Base-by-base conservation (phyloP, 1,140 invertebrate genomes). In the Euglossa dilemma region DNA sequence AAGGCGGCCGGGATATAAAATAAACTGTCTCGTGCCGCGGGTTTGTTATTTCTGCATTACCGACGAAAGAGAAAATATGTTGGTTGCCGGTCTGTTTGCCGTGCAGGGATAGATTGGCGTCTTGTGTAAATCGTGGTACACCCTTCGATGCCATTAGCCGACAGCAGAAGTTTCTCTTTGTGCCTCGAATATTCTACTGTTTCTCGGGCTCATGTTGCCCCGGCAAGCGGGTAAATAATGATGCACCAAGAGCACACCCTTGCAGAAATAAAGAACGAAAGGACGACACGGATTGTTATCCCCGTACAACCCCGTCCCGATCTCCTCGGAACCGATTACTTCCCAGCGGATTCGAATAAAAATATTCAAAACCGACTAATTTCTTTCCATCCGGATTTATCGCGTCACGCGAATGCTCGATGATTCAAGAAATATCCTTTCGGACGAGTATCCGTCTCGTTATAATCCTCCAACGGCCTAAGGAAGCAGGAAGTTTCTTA, bases 41-140 rank as follows among this genome's bases (percentile, higher is more conserved):
- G 84, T 89, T 90, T 90, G 89, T 91, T 91, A 89, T 89, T 90
- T 89, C 71, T 89, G 85, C 78, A 91, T 91, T 90, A 91, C 72
- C 82, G 69, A 69, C 81, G 83, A 89, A 87, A 89, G 87, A 74
- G 77, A 79, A 73, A 89, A 89, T 89, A 89, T 88, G 85, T 83
- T 72, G 78, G 45, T 64, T 67, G 69, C 52, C 63, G 64, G 63
- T 84, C 80, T 90, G 86, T 88, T 88, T 88, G 75, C 66, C 61
- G 56, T 77, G 72, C 52, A 61, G 71, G 66, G 75, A 80, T 71
- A 85, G 78, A 88, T 89, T 89, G 83, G 72, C 80, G 66, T 80
- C 75, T 89, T 85, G 64, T 85, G 84, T 86, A 87, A 86, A 89
- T 88, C 73, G 86, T 80, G 61, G 70, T 89, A 77, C 64, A 84